phyloP scores from a whole-genome alignment of 2,888 invertebrate genomes.

The Anticlea derivata region DNA sequence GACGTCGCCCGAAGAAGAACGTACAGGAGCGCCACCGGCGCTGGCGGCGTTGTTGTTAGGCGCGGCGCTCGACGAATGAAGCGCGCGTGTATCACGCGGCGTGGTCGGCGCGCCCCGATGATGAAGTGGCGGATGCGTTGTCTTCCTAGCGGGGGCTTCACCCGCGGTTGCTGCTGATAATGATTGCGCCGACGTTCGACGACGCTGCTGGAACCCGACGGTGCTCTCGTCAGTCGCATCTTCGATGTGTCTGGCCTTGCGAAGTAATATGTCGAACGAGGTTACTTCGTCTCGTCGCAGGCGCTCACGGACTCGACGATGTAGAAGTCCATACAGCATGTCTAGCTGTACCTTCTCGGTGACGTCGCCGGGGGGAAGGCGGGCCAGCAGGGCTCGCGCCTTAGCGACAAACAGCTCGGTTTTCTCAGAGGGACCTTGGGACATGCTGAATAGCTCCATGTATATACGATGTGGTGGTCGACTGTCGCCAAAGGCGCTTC shows the following conservation, averaged over 20 bases:
- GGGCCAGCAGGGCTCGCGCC: slow-evolving; percentile 1
- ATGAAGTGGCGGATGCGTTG: background rate
- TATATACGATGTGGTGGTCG: slow-evolving; percentile 8
- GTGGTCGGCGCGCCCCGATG: background rate
- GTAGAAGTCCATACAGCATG: slow-evolving; percentile 11
- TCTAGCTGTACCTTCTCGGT: slow-evolving; percentile 7
- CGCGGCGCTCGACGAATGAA: background rate
- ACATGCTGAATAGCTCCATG: background rate
- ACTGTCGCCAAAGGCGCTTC: slow-evolving; percentile 10
- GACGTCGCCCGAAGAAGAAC: too few species aligned
- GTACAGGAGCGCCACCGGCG: background rate
- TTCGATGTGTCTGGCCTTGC: background rate
- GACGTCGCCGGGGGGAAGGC: background rate
- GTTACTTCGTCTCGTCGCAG: background rate
- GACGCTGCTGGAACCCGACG: background rate
- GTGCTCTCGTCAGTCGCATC: background rate
- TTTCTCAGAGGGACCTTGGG: background rate
- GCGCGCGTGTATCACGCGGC: background rate
- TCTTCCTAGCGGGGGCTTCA: background rate
- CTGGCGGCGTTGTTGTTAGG: background rate
- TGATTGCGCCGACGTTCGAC: too few species aligned
- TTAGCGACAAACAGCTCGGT: slow-evolving; percentile 6
- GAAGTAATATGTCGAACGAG: background rate
- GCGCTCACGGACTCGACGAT: slow-evolving; percentile 2
- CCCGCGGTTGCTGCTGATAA: background rate